Evolutionary conservation across 2,797 vertebrate genomes (phyloP).

Genomic region (Petrocephalus schoutedeni): DNA sequence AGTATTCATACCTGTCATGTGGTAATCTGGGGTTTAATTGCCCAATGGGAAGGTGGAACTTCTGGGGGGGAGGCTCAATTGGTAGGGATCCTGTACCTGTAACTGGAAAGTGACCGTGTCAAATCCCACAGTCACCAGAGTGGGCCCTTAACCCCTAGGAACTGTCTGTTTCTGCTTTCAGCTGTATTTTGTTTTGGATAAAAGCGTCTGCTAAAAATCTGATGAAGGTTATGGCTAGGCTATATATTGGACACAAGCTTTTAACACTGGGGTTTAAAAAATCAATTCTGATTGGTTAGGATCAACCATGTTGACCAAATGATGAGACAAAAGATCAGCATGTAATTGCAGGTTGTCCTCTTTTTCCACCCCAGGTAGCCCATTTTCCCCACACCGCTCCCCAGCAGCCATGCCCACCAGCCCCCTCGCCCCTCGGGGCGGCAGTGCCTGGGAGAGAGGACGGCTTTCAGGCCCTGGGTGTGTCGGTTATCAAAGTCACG

Average conservation of each 20-base stretch:
- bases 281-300: not conserved
- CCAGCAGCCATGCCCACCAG: not conserved
- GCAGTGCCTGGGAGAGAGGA: not conserved
- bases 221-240: not conserved
- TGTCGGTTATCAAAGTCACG: slow-evolving; percentile 58
- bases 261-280: not conserved
- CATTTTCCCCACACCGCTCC: not conserved
- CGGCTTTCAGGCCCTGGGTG: slow-evolving; percentile 49
- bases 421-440: slow-evolving; percentile 13
- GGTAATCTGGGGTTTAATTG: not conserved
- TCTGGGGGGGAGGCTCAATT: not conserved
- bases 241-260: not conserved
- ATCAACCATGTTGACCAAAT: not conserved
- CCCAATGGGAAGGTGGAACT: not conserved
- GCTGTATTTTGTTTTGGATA: not conserved
- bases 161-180: not conserved
- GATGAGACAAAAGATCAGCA: not conserved
- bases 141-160: not conserved
- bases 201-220: not conserved
- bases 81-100: not conserved
- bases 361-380: not conserved
- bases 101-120: not conserved
- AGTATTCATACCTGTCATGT: not conserved
- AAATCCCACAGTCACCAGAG: not conserved
- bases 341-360: not conserved